Evolutionary conservation across 2,113 vertebrate species (phyloP).

Genomic region (Nansenia antarctica): DNA sequence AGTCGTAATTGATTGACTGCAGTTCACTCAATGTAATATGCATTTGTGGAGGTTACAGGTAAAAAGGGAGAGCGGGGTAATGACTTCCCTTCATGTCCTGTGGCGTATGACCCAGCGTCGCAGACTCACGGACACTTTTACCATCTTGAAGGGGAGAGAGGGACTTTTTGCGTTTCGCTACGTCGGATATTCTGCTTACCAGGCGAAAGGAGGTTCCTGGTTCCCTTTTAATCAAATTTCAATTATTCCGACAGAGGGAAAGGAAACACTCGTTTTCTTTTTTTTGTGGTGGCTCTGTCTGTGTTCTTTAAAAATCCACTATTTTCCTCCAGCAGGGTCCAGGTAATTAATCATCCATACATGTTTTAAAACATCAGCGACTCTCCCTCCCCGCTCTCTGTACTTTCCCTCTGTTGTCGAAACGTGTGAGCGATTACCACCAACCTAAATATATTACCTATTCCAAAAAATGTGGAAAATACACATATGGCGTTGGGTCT

Average conservation of each 20-base stretch:
- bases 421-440: conserved; percentile 71
- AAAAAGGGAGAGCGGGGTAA: conserved; percentile 55
- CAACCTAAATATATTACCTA: conserved; percentile 72
- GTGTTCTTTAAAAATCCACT: conserved; percentile 67
- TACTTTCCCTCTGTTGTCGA: conserved; percentile 66
- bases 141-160: conserved; percentile 53
- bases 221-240: conserved; percentile 77
- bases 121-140: conserved; percentile 61
- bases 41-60: conserved; percentile 71
- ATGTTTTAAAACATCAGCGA: conserved; percentile 74
- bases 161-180: conserved; percentile 62
- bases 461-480: conserved; percentile 71
- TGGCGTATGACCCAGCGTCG: conserved; percentile 64
- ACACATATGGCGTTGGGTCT: conserved; percentile 66
- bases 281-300: conserved; percentile 53
- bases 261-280: conserved; percentile 64
- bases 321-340: conserved; percentile 67
- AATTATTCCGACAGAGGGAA: conserved; percentile 68
- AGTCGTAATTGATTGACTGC: conserved; percentile 66
- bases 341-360: conserved; percentile 77
- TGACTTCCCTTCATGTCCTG: conserved; percentile 70
- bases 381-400: conserved; percentile 41
- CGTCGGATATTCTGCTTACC: conserved; percentile 66
- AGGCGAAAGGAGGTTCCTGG: conserved; percentile 57
- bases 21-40: conserved; percentile 62